Evolutionary conservation across 2,797 vertebrate genomes (phyloP).

Genomic region (Halcyon leucocephala): DNA sequence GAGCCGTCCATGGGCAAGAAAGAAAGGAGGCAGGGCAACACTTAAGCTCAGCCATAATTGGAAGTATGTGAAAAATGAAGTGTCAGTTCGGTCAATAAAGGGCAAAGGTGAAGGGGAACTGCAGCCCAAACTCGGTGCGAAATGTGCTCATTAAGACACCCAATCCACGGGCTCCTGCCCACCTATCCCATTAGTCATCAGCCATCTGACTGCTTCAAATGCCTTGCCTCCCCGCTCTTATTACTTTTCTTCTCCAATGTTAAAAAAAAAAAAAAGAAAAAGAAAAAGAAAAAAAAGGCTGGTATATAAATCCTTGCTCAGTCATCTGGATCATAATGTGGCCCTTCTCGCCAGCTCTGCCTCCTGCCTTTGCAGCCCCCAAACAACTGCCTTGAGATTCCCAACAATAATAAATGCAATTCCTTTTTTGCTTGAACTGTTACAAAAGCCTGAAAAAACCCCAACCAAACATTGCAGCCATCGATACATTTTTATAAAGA

Average conservation of each 20-base stretch:
- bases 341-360: slow-evolving; percentile 80
- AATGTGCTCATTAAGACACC: slow-evolving; percentile 95
- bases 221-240: slow-evolving; percentile 77
- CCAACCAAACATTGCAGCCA: neutral
- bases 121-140: slow-evolving; percentile 88
- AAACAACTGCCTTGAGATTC: slow-evolving; percentile 86
- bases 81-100: slow-evolving; percentile 98
- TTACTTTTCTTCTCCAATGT: slow-evolving; percentile 81
- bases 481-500: slow-evolving; percentile 58
- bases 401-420: slow-evolving; percentile 88
- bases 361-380: slow-evolving; percentile 83
- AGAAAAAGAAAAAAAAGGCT: neutral
- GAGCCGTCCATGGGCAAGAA: slow-evolving; percentile 79
- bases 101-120: slow-evolving; percentile 92
- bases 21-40: slow-evolving; percentile 82
- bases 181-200: slow-evolving; percentile 91
- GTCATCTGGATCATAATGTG: slow-evolving; percentile 88
- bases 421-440: slow-evolving; percentile 83
- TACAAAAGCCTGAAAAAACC: slow-evolving; percentile 43
- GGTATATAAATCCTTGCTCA: slow-evolving; percentile 88
- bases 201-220: slow-evolving; percentile 82
- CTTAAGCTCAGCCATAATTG: slow-evolving; percentile 91
- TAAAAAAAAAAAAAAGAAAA: neutral
- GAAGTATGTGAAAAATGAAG: slow-evolving; percentile 99
- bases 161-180: slow-evolving; percentile 88